Percentiles rank a stretch among this genome's conserved stretches.
Conservation (phyloP, 2,888 invertebrate species). For the Beris morrisii region DNA sequence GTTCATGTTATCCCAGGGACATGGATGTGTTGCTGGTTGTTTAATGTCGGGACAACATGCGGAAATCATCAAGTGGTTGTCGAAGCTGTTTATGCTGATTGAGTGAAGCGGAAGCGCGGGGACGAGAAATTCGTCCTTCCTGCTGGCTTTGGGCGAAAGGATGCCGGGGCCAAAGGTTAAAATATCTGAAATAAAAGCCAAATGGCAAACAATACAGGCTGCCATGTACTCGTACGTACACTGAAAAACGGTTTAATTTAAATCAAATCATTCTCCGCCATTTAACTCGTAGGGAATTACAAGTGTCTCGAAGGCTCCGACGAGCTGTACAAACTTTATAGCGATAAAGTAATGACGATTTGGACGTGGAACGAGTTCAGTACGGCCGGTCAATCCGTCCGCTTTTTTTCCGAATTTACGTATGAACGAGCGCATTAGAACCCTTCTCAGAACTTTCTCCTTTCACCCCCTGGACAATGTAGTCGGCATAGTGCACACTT, state of each 20-base stretch:
- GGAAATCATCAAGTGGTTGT: constrained; percentile 40
- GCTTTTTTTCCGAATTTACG: not conserved
- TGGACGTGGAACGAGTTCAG: not conserved
- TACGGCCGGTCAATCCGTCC: not conserved
- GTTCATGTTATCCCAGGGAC: constrained; percentile 24
- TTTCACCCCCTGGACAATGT: not conserved
- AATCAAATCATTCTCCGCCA: constrained; percentile 37
- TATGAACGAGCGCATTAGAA: not conserved
- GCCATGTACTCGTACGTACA: not conserved
- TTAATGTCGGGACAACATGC: constrained; percentile 38
- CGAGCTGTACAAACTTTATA: constrained; percentile 22
- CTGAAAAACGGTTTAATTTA: constrained; percentile 35
- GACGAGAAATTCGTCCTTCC: not conserved
- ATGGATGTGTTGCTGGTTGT: constrained; percentile 31
- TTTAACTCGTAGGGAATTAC: constrained; percentile 33
- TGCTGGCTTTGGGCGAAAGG: constrained; percentile 1
- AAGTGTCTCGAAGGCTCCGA: constrained; percentile 9
- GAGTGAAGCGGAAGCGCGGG: constrained; percentile 27
- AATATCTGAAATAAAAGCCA: constrained; percentile 33
- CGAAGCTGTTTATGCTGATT: constrained; percentile 38
- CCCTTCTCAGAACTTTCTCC: too few species aligned
- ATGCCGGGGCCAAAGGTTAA: constrained; percentile 22
- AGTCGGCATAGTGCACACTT: not conserved
- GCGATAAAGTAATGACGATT: constrained; percentile 29
- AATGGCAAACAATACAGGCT: not conserved